Base-by-base conservation (phyloP, 2,113 vertebrate species). In the Calidris pygmaea region DNA sequence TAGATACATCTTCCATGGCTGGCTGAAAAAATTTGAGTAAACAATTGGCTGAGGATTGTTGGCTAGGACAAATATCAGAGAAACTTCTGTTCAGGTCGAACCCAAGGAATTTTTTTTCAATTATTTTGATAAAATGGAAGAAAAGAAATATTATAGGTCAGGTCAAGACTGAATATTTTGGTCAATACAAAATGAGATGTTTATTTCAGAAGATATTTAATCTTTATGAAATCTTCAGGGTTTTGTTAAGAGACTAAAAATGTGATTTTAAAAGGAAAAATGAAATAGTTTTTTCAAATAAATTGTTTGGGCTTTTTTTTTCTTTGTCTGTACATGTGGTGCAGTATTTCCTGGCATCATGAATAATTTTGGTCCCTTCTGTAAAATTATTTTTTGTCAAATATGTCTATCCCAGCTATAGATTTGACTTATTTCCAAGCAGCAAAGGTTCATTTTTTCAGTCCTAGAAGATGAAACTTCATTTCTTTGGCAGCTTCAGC, bases 381-480 rank as follows among this genome's bases (percentile, higher is more conserved):
- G 87, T 83, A 87, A 93, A 79, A 70, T 87, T 74, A 39, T 78
- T 77, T 95, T 95, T 89, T 81, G 60, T 92, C 89, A 91, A 59
- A 73, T 47, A 35, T 45, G 24, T 87, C 84, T 91, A 60, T 62
- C 56, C 58, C 66, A 87, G 81, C 70, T 82, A 84, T 78, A 90
- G 83, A 71, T 68, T 56, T 90, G 65, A 94, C 73, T 87, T 82
- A 93, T 83, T 94, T 85, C 82, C 63, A 83, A 86, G 41, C 8
- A 79, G 18, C 12, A 63, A 45, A 75, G 4, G 21, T 78, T 97
- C 91, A 92, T 96, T 95, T 94, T 93, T 94, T 74, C 7, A 77
- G 67, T 67, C 52, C 7, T 50, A 55, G 68, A 60, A 89, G 84
- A 95, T 85, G 74, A 91, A 96, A 89, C 60, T 87, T 85, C 1